Conservation (phyloP, 1,140 invertebrate genomes). For the Metaphire vulgaris region DNA sequence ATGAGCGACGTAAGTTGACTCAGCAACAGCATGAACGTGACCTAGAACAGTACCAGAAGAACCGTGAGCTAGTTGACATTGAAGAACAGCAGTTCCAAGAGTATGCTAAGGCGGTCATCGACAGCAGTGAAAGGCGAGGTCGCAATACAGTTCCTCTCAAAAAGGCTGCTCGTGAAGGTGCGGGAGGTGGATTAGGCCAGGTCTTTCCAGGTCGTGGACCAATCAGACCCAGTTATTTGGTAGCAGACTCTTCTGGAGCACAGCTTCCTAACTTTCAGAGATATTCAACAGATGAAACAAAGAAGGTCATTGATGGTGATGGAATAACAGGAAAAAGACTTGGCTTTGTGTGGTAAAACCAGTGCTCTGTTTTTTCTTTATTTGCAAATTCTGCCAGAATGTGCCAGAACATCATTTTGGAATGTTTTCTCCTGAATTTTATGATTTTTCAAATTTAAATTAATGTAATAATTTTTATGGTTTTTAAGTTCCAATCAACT, state of each 20-base stretch:
- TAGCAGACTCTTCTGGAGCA: constrained; percentile 40
- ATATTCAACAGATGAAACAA: constrained; percentile 43
- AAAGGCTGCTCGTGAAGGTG: constrained; percentile 43
- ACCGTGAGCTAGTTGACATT: constrained; percentile 40
- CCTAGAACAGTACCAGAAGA: constrained; percentile 41
- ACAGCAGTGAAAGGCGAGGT: constrained; percentile 47
- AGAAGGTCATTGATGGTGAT: constrained; percentile 41
- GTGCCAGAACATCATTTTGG: no score
- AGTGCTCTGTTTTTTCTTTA: no score
- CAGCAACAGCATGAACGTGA: constrained; percentile 32
- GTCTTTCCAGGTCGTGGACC: constrained; percentile 46
- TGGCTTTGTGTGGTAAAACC: constrained; percentile 48
- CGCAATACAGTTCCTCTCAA: constrained; percentile 48
- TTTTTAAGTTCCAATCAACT: no score
- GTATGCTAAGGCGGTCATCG: constrained; percentile 49
- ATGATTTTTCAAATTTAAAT: no score
- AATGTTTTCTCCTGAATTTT: no score
- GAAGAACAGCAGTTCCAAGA: constrained; percentile 51
- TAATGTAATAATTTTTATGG: no score
- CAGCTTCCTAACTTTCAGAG: constrained; percentile 47
- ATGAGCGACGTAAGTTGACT: constrained; percentile 32
- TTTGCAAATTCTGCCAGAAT: no score
- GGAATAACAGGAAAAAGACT: constrained; percentile 41
- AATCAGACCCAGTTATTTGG: constrained; percentile 49
- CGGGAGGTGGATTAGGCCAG: constrained; percentile 43